Conservation (phyloP, 1,140 invertebrate species). For the Microplitis mediator region DNA sequence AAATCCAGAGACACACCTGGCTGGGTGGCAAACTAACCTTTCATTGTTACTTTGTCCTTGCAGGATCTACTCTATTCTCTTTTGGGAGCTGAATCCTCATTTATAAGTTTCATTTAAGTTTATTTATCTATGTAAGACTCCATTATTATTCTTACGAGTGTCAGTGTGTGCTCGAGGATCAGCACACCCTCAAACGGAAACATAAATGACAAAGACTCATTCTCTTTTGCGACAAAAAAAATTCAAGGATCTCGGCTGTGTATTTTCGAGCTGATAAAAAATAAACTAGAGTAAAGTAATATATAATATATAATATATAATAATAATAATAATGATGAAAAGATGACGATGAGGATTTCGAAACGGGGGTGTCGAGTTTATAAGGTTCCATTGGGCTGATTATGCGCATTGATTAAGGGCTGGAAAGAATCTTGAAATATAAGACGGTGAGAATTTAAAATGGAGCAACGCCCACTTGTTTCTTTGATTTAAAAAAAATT, state of each 20-base stretch:
- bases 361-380: constrained; percentile 41
- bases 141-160: neutral
- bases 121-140: neutral
- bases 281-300: constrained; percentile 16
- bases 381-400: constrained; percentile 29
- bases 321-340: constrained; percentile 17
- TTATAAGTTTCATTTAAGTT: constrained; percentile 6
- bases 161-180: neutral
- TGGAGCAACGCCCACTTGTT: constrained; percentile 32
- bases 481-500: neutral
- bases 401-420: constrained; percentile 51
- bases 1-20: constrained; percentile 49
- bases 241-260: constrained; percentile 44
- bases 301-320: neutral
- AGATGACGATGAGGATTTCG: constrained; percentile 7
- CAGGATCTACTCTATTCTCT: neutral
- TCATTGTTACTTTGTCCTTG: neutral
- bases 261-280: constrained; percentile 38
- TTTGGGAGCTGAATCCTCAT: neutral
- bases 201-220: constrained; percentile 53
- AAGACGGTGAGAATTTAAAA: constrained; percentile 15
- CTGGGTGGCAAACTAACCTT: constrained; percentile 38
- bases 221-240: constrained; percentile 32
- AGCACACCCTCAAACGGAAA: constrained; percentile 54
- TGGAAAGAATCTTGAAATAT: constrained; percentile 33